Evolutionary conservation across 2,888 invertebrate species (phyloP).

Genomic region (Leptinotarsa haldemani): DNA sequence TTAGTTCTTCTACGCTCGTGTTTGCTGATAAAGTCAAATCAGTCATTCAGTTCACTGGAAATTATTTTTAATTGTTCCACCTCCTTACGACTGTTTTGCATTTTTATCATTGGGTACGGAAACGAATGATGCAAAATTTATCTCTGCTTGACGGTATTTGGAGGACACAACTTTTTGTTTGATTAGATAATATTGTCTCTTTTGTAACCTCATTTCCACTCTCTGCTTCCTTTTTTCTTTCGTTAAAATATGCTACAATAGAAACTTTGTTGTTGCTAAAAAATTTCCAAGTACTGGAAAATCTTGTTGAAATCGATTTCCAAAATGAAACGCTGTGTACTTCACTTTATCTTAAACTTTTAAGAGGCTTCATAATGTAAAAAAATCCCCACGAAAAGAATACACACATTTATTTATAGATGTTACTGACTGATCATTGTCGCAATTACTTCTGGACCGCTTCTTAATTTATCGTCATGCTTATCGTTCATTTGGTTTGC

Average conservation of each 20-base stretch:
- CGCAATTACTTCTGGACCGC: background rate
- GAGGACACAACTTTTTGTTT: slow-evolving; percentile 48
- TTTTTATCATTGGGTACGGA: slow-evolving; percentile 49
- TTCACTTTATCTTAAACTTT: background rate
- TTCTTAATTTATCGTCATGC: background rate
- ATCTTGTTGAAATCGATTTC: too few species aligned
- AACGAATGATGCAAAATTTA: slow-evolving; percentile 51
- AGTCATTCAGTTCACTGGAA: background rate
- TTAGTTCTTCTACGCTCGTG: background rate
- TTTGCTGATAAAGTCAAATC: background rate
- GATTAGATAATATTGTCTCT: slow-evolving; percentile 37
- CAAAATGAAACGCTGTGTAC: background rate
- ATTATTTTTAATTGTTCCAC: slow-evolving; percentile 9
- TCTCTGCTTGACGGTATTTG: slow-evolving; percentile 51
- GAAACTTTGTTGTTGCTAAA: too few species aligned
- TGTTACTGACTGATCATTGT: background rate
- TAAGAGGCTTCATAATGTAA: background rate
- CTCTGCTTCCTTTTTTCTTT: background rate
- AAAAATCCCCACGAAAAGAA: background rate
- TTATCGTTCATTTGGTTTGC: background rate
- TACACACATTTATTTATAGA: background rate
- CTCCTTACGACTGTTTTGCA: slow-evolving; percentile 1
- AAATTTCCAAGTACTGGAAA: too few species aligned
- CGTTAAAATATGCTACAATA: too few species aligned
- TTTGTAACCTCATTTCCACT: background rate